phyloP scores from a whole-genome alignment of 1,140 invertebrate species.

The Metopolophium dirhodum region DNA sequence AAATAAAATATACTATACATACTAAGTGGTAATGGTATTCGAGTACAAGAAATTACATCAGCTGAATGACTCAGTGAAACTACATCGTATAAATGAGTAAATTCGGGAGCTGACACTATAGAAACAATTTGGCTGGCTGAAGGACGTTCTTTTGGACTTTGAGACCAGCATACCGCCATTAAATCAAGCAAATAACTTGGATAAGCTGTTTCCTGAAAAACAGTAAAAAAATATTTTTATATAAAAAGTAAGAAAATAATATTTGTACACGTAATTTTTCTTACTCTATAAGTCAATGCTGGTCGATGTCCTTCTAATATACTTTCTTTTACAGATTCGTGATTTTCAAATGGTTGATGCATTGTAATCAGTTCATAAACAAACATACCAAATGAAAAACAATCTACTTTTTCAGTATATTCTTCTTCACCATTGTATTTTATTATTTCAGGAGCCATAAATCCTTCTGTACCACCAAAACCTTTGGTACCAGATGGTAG shows the following conservation, averaged over 20 bases:
- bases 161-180: slow-evolving; percentile 95
- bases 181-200: slow-evolving; percentile 91
- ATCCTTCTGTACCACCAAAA: slow-evolving; percentile 96
- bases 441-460: slow-evolving; percentile 99
- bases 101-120: slow-evolving; percentile 90
- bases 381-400: slow-evolving; percentile 99
- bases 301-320: slow-evolving; percentile 94
- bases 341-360: slow-evolving; percentile 91
- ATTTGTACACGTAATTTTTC: background rate
- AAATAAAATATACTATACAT: slow-evolving; percentile 10
- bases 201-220: slow-evolving; percentile 74
- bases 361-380: slow-evolving; percentile 94
- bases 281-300: slow-evolving; percentile 78
- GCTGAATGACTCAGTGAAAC: slow-evolving; percentile 71
- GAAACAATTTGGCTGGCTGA: slow-evolving; percentile 92
- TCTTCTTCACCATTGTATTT: slow-evolving; percentile 98
- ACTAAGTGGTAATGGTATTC: slow-evolving; percentile 36
- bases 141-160: slow-evolving; percentile 84
- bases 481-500: slow-evolving; percentile 93
- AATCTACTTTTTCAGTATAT: slow-evolving; percentile 98
- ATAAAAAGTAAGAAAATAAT: slow-evolving; percentile 26
- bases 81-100: slow-evolving; percentile 85
- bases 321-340: slow-evolving; percentile 95
- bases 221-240: background rate
- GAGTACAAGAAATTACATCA: slow-evolving; percentile 66